A percentile compares a stretch with the other conserved stretches of the same genome.
Evolutionary conservation across 2,113 vertebrate species (phyloP).

Genomic region (Chunga burmeisteri): DNA sequence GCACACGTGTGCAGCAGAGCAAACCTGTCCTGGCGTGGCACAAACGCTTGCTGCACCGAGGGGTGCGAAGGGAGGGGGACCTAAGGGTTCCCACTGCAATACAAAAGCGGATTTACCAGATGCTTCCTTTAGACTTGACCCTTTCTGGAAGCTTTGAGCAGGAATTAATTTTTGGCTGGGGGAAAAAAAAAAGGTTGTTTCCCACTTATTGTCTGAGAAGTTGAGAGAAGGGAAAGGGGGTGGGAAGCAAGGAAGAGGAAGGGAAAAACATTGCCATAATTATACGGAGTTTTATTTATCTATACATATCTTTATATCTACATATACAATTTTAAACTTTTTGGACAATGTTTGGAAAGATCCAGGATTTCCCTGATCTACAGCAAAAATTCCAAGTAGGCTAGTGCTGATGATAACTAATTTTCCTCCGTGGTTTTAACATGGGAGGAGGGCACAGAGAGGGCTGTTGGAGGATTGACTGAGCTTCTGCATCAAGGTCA

Average conservation of each 20-base stretch:
- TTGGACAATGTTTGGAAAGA: not conserved
- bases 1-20: not conserved
- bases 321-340: not conserved
- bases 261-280: not conserved
- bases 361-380: not conserved
- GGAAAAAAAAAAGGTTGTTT: not conserved
- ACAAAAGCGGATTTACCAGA: constrained; percentile 36
- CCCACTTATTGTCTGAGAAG: constrained; percentile 56
- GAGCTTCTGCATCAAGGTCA: not conserved
- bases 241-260: constrained; percentile 38
- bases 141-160: constrained; percentile 8
- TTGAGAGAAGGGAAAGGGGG: not conserved
- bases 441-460: not conserved
- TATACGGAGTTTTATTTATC: not conserved
- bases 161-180: constrained; percentile 39
- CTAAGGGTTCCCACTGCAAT: not conserved
- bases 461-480: fast-evolving
- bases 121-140: constrained; percentile 50
- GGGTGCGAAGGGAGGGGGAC: not conserved
- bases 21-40: not conserved
- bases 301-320: not conserved
- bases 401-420: not conserved
- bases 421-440: not conserved
- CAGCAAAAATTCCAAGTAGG: not conserved
- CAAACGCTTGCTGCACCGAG: not conserved